Evolutionary conservation across 2,888 invertebrate genomes (phyloP).

Genomic region (Chorisops tibialis): DNA sequence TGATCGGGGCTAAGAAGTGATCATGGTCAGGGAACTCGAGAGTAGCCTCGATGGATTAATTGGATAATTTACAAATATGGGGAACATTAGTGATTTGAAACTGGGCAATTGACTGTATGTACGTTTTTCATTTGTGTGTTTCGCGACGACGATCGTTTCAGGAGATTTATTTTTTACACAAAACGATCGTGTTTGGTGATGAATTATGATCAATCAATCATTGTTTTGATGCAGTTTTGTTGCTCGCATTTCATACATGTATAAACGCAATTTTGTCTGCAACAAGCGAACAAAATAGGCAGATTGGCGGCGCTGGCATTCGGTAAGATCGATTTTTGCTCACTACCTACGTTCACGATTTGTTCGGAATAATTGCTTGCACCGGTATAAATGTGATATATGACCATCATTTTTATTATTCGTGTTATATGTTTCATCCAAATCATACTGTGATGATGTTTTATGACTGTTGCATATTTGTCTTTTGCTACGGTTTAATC

Average conservation of each 20-base stretch:
- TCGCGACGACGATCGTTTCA: slow-evolving; percentile 1
- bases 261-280: slow-evolving; percentile 10
- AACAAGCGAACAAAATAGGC: slow-evolving; percentile 3
- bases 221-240: slow-evolving; percentile 8
- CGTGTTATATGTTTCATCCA: slow-evolving; percentile 13
- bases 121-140: neutral
- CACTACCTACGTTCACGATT: slow-evolving; percentile 29
- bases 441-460: slow-evolving; percentile 24
- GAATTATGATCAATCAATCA: slow-evolving; percentile 35
- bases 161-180: slow-evolving; percentile 11
- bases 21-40: neutral
- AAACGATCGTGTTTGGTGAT: slow-evolving; percentile 31
- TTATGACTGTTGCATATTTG: slow-evolving; percentile 28
- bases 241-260: neutral
- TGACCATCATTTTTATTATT: slow-evolving; percentile 25
- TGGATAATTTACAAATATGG: slow-evolving; percentile 30
- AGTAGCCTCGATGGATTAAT: slow-evolving; percentile 27
- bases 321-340: slow-evolving; percentile 26
- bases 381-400: slow-evolving; percentile 32
- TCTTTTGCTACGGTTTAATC: slow-evolving; percentile 20
- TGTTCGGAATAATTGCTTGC: slow-evolving; percentile 33
- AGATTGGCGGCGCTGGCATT: neutral
- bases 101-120: neutral
- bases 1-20: neutral
- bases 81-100: slow-evolving; percentile 11